These are phyloP conservation scores for Heliconius ismenius DNA, from an alignment of 2,888 invertebrate genomes.

Conservation along the genomic window DNA sequence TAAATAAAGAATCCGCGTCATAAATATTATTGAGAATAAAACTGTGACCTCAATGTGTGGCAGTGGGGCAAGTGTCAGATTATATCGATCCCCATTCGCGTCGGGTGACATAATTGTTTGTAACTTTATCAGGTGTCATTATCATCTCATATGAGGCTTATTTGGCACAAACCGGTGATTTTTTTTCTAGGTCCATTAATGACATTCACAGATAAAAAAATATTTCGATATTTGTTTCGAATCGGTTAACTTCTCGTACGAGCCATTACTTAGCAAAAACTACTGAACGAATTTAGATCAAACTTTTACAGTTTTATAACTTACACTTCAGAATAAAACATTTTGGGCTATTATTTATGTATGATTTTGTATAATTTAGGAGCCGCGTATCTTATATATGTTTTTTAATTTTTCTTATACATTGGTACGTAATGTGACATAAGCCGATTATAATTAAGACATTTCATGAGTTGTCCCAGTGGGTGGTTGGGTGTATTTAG, in stretches of 20 bases:
- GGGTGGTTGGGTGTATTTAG: too few species aligned
- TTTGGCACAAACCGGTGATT: not conserved
- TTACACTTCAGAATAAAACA: too few species aligned
- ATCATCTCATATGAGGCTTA: constrained; percentile 20
- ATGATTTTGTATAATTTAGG: too few species aligned
- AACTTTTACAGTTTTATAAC: too few species aligned
- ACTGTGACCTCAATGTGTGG: constrained; percentile 31
- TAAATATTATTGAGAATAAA: constrained; percentile 15
- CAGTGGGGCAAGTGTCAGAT: constrained; percentile 34
- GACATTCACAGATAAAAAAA: not conserved
- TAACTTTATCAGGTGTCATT: constrained; percentile 31
- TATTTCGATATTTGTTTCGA: not conserved
- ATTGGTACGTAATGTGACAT: too few species aligned
- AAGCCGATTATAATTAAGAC: too few species aligned
- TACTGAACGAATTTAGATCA: too few species aligned
- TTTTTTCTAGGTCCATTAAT: constrained; percentile 4
- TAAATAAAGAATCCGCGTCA: too few species aligned
- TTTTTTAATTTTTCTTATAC: too few species aligned
- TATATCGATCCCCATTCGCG: constrained; percentile 30
- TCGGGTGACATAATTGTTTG: constrained; percentile 31
- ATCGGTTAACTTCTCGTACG: not conserved
- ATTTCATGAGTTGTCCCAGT: too few species aligned
- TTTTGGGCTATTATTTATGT: too few species aligned
- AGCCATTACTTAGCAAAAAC: not conserved
- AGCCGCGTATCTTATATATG: too few species aligned